Evolutionary conservation across 1,140 invertebrate genomes (phyloP).

Genomic region (Achroia grisella): DNA sequence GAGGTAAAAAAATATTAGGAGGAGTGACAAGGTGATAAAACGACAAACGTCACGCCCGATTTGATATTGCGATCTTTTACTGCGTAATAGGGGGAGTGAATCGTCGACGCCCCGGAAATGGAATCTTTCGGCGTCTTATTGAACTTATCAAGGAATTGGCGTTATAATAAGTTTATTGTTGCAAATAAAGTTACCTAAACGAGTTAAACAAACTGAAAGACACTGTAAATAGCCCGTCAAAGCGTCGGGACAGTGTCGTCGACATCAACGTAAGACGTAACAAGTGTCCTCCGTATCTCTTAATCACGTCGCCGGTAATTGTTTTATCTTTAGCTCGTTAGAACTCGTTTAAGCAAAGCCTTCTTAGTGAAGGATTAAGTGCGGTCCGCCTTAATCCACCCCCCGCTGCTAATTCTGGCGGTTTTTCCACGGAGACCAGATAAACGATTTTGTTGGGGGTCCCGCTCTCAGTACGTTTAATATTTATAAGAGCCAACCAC

Average conservation of each 20-base stretch:
- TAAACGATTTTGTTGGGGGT: slow-evolving; percentile 65
- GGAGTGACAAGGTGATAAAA: slow-evolving; percentile 46
- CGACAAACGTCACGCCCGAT: slow-evolving; percentile 40
- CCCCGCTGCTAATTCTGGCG: slow-evolving; percentile 67
- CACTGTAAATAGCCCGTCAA: slow-evolving; percentile 26
- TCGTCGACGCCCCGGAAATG: slow-evolving; percentile 13
- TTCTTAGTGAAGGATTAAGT: slow-evolving; percentile 72
- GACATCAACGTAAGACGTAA: slow-evolving; percentile 59
- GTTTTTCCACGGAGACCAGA: slow-evolving; percentile 68
- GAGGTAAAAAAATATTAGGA: slow-evolving; percentile 46
- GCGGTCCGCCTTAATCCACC: slow-evolving; percentile 68
- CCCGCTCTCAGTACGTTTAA: slow-evolving; percentile 47
- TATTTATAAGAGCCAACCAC: slow-evolving; percentile 62
- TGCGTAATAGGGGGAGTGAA: slow-evolving; percentile 29
- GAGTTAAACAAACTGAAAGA: no score
- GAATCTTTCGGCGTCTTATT: slow-evolving; percentile 21
- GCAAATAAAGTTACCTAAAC: no score
- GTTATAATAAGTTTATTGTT: not conserved
- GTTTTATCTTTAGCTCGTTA: slow-evolving; percentile 73
- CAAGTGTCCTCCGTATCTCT: slow-evolving; percentile 70
- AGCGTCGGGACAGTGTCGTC: slow-evolving; percentile 17
- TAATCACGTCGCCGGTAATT: slow-evolving; percentile 69
- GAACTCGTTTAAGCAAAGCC: slow-evolving; percentile 73
- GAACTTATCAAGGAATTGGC: slow-evolving; percentile 8
- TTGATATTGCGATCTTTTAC: slow-evolving; percentile 41